Percentiles rank a stretch among this genome's conserved stretches.
These are phyloP conservation scores for Stenolophus ochropezus DNA, from an alignment of 2,888 invertebrate genomes.

Conservation along the genomic window DNA sequence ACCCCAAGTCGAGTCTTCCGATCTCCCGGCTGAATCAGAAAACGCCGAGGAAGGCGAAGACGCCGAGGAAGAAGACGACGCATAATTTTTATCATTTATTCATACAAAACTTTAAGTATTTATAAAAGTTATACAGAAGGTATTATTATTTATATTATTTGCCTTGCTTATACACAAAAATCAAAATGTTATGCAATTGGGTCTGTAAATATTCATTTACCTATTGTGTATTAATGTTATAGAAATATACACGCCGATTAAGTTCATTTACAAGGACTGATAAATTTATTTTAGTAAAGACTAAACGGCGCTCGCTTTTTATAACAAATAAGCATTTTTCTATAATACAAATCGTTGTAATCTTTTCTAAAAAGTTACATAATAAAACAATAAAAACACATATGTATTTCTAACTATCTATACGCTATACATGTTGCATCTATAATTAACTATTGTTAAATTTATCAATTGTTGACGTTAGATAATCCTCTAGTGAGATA, in stretches of 20 bases:
- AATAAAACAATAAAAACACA: conserved; percentile 40
- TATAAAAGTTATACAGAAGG: conserved; percentile 52
- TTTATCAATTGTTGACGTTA: conserved; percentile 27
- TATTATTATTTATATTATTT: conserved; percentile 59
- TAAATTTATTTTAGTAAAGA: conserved; percentile 41
- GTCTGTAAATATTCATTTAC: conserved; percentile 59
- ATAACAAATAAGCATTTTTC: conserved; percentile 39
- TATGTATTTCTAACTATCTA: background rate
- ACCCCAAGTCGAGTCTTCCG: conserved; percentile 60
- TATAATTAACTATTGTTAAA: conserved; percentile 13
- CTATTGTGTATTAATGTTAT: conserved; percentile 56
- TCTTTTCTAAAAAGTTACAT: conserved; percentile 49
- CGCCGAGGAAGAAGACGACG: conserved; percentile 51
- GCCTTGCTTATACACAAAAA: conserved; percentile 53
- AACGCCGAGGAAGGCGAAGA: conserved; percentile 61
- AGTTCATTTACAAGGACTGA: conserved; percentile 55
- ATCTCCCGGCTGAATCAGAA: conserved; percentile 55
- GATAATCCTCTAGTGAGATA: background rate
- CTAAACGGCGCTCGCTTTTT: conserved; percentile 33
- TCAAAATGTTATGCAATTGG: conserved; percentile 58
- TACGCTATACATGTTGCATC: background rate
- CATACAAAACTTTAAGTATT: conserved; percentile 47
- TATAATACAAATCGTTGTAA: conserved; percentile 49
- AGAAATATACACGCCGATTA: conserved; percentile 56
- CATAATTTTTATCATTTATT: conserved; percentile 57